Base-by-base conservation (phyloP, 1,140 invertebrate species). In the Drosophila persimilis region DNA sequence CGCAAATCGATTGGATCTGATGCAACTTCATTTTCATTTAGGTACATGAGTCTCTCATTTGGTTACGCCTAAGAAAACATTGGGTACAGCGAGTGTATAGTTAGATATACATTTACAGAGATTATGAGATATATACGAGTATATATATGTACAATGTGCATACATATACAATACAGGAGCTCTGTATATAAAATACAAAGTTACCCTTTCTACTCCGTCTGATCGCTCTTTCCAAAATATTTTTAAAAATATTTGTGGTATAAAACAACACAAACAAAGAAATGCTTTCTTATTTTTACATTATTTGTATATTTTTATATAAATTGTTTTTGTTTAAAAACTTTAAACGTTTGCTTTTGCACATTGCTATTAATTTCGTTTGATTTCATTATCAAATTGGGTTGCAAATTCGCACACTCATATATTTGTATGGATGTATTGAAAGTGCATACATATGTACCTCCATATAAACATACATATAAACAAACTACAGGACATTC, bases 11-110 rank as follows among this genome's bases (percentile, higher is more conserved):
- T 57, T 24, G 51, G 47, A 55, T 67, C 58, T 73, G 67, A 71
- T 75, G 76, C 77, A 89, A 70, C 53, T 79, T 83, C 69, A 54
- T 83, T 69, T 83, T 66, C 75, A 70, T 79, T 88, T 80, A 89
- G 84, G 84, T 89, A 89, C 84, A 85, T 89, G 79, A 89, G 84
- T 89, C 84, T 89, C 84, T 89, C 84, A 72, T 84, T 86, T 77
- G 41, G 61, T 62, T 69, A 77, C 4, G 35, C 11, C 35, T 39
- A 39, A 13, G 65, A 76, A 63, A 84, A 73, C 67, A 59, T 57
- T 65, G 55, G 63, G 54, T 51, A 41, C 26, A 54, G 15, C 35
- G 51, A 56, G 47, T 9, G 35, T 13, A 44, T 51, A 29, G 17
- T 45, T 9, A 45, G 8, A 75, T 44, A 67, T 59, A 61, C 59